These are phyloP conservation scores for Ptychochromis oligacanthus DNA, from an alignment of 2,113 vertebrate genomes.

Conservation along the genomic window DNA sequence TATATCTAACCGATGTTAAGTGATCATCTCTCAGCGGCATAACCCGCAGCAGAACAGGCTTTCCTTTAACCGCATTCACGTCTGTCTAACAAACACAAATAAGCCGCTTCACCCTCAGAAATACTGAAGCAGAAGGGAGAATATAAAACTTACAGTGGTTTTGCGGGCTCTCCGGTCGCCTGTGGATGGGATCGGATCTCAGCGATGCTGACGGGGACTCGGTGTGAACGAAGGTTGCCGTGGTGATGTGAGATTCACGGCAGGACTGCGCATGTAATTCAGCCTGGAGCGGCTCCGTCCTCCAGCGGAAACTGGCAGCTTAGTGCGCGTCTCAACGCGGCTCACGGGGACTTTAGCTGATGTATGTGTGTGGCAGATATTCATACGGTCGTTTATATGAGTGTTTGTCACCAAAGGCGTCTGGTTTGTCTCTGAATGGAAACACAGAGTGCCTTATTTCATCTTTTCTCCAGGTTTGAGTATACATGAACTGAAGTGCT, in stretches of 20 bases:
- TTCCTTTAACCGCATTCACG: background rate
- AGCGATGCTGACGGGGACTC: slow-evolving; percentile 59
- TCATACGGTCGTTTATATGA: background rate
- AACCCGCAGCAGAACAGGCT: background rate
- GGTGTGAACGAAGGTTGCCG: slow-evolving; percentile 71
- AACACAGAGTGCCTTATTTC: background rate
- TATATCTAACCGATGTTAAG: background rate
- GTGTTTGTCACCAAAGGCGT: background rate
- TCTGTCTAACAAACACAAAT: background rate
- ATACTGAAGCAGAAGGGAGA: background rate
- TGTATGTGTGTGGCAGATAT: slow-evolving; percentile 12
- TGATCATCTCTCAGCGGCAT: background rate
- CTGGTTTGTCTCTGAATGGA: background rate
- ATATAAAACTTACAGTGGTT: slow-evolving; percentile 65
- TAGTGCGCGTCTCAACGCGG: slow-evolving; percentile 20
- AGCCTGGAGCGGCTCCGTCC: slow-evolving; percentile 46
- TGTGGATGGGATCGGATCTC: slow-evolving; percentile 44
- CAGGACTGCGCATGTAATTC: slow-evolving; percentile 70
- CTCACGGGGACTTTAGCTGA: background rate
- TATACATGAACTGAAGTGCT: background rate
- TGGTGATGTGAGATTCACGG: slow-evolving; percentile 73
- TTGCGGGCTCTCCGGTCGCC: slow-evolving; percentile 32
- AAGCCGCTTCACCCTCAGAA: background rate
- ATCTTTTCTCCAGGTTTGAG: background rate
- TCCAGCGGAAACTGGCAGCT: slow-evolving; percentile 50